phyloP scores from a whole-genome alignment of 2,797 vertebrate species.

The Enteromius unitaeniatus region DNA sequence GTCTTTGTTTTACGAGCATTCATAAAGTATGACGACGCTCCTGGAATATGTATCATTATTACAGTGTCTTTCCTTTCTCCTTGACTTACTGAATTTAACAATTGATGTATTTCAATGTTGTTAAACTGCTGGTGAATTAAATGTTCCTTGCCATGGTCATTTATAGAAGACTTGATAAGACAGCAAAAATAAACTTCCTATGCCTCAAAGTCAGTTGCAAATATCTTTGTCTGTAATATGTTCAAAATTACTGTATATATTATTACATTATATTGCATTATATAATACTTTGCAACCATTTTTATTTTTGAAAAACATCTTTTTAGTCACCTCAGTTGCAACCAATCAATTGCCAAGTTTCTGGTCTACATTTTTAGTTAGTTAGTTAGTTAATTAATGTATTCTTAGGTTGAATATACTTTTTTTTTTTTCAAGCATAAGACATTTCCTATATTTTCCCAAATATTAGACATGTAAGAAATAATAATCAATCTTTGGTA shows the following conservation, averaged over 20 bases:
- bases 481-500: neutral
- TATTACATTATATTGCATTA: neutral
- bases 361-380: neutral
- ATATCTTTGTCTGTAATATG: neutral
- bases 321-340: neutral
- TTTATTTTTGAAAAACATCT: neutral
- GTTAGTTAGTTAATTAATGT: neutral
- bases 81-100: constrained; percentile 48
- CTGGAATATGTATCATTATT: constrained; percentile 66
- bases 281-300: neutral
- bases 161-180: neutral
- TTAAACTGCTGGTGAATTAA: constrained; percentile 39
- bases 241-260: neutral
- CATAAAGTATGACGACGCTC: constrained; percentile 72
- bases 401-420: too few species aligned
- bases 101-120: constrained; percentile 60
- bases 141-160: constrained; percentile 40
- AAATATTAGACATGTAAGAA: neutral
- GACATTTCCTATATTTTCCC: neutral
- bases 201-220: neutral
- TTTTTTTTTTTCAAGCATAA: neutral
- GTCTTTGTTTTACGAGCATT: constrained; percentile 70
- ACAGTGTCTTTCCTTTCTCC: constrained; percentile 68
- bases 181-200: neutral
- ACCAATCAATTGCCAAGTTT: neutral